Evolutionary conservation across 2,888 invertebrate genomes (phyloP).

Genomic region (Amphipoea oculea): DNA sequence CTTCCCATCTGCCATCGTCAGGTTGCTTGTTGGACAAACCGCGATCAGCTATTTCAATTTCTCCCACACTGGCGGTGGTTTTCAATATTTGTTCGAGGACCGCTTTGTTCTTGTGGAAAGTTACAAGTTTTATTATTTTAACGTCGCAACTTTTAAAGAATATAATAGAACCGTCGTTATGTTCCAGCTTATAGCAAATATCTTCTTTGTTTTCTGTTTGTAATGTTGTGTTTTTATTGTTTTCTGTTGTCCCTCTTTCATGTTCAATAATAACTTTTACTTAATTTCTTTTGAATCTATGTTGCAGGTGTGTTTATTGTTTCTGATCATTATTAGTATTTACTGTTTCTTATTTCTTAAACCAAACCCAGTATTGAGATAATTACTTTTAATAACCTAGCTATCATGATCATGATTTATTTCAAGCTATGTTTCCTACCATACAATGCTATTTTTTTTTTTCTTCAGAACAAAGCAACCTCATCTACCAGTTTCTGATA

Average conservation of each 20-base stretch:
- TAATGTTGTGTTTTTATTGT: constrained; percentile 8
- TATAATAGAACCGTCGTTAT: constrained; percentile 12
- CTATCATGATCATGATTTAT: not conserved
- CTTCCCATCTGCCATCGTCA: constrained; percentile 23
- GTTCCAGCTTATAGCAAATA: not conserved
- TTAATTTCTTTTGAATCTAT: not conserved
- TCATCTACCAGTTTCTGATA: not conserved
- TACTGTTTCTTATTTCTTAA: not conserved
- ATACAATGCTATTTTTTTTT: not conserved
- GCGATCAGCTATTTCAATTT: constrained; percentile 45
- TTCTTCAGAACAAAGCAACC: not conserved
- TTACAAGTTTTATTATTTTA: constrained; percentile 43
- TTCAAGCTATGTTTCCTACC: not conserved
- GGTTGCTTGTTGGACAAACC: constrained; percentile 18
- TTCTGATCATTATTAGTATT: not conserved
- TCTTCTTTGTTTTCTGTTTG: not conserved
- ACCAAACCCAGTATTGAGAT: not conserved
- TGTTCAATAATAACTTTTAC: not conserved
- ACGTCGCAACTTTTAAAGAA: constrained; percentile 22
- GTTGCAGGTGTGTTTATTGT: not conserved
- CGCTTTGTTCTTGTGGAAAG: constrained; percentile 38
- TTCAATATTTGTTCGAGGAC: constrained; percentile 48
- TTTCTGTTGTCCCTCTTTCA: not conserved
- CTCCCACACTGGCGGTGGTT: constrained; percentile 6
- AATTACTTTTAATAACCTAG: not conserved